Percentiles rank a stretch among this genome's conserved stretches.
Evolutionary conservation across 2,888 invertebrate species (phyloP).

Genomic region (Tenthredo amoena): DNA sequence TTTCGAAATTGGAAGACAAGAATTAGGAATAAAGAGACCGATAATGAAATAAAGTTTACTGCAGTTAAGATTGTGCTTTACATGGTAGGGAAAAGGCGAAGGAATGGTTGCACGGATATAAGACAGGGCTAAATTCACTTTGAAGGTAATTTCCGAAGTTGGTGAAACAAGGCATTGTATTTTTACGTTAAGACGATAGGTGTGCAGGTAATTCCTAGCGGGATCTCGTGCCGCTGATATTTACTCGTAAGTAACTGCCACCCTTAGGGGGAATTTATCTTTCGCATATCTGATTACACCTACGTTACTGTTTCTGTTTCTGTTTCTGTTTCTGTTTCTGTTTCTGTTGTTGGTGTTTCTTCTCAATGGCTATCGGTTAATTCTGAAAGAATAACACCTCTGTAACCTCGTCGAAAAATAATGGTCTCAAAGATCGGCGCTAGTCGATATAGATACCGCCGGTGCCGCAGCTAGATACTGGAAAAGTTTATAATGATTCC

Average conservation of each 20-base stretch:
- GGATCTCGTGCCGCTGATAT: slow-evolving; percentile 41
- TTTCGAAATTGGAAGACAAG: not conserved
- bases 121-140: slow-evolving; percentile 23
- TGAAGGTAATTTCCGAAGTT: slow-evolving; percentile 44
- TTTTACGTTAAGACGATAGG: slow-evolving; percentile 42
- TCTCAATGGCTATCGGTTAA: not conserved
- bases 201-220: slow-evolving; percentile 38
- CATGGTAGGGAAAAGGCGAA: too few relatives aligned
- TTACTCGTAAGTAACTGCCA: slow-evolving; percentile 40
- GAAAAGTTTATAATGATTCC: slow-evolving; percentile 15
- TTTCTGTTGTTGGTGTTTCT: not conserved
- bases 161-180: slow-evolving; percentile 41
- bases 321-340: too few relatives aligned
- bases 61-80: not conserved
- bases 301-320: not conserved
- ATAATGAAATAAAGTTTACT: slow-evolving; percentile 2
- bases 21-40: not conserved
- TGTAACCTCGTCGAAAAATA: not conserved
- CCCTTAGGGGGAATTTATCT: slow-evolving; percentile 19
- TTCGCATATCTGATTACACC: slow-evolving; percentile 42
- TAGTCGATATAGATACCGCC: not conserved
- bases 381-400: not conserved
- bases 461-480: not conserved
- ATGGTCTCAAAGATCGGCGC: not conserved
- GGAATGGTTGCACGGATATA: not conserved